phyloP scores from a whole-genome alignment of 2,888 invertebrate genomes.

The Scaptomyza cyrtandrae region DNA sequence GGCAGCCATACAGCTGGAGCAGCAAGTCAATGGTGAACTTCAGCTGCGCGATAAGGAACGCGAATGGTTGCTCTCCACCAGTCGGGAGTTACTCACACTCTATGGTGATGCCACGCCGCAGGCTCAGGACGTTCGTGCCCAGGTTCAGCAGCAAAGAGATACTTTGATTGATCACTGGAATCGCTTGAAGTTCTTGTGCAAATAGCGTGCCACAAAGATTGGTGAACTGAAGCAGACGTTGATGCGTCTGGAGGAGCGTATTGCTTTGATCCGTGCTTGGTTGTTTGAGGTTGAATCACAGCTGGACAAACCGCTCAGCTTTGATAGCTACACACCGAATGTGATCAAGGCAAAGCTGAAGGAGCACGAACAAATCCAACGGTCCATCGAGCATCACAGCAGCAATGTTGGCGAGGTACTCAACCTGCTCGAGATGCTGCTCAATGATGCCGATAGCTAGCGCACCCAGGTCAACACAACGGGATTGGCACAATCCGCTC shows the following conservation, averaged over 20 bases:
- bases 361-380: constrained; percentile 90
- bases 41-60: constrained; percentile 90
- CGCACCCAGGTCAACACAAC: constrained; percentile 90
- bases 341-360: constrained; percentile 89
- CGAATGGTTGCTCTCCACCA: constrained; percentile 90
- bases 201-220: constrained; percentile 89
- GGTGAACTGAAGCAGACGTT: constrained; percentile 90
- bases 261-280: constrained; percentile 90
- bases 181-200: constrained; percentile 87
- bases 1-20: constrained; percentile 89
- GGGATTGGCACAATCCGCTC: constrained; percentile 88
- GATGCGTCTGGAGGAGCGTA: constrained; percentile 88
- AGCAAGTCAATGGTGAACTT: constrained; percentile 91
- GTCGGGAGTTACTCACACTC: constrained; percentile 87
- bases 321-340: constrained; percentile 88
- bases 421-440: constrained; percentile 91
- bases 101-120: constrained; percentile 88
- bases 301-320: constrained; percentile 88
- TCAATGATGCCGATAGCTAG: constrained; percentile 90
- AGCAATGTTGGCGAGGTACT: constrained; percentile 91
- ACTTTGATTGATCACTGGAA: constrained; percentile 89
- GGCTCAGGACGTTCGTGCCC: constrained; percentile 86
- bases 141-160: constrained; percentile 86
- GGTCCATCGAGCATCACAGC: constrained; percentile 91
- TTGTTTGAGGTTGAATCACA: constrained; percentile 90